Evolutionary conservation across 1,140 invertebrate genomes (phyloP), one percentile per base, ranked within the genome.

Genomic region (Drosophila aff.): DNA sequence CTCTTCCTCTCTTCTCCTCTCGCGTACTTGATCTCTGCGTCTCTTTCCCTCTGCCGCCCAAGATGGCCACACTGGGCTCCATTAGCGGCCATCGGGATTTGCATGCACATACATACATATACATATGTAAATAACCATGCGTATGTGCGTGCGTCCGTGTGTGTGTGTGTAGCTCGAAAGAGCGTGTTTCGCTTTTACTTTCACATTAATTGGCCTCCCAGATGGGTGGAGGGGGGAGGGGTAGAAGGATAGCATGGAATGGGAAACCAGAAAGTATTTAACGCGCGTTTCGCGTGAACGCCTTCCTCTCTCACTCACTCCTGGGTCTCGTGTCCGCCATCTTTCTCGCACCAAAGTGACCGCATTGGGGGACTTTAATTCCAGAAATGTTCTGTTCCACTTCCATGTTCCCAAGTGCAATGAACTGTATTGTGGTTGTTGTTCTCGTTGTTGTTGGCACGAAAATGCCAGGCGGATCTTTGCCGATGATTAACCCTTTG

Each of bases 201-300:
- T 79, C 71, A 59, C 50, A 76, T 73, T 86, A 79, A 86, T 86
- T 82, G 79, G 52, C 23, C 76, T 72, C 18, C 11, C 31, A 21
- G 18, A 41, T 4, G 2, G 8, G 8, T 18, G 31, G 0, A 2
- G 26, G 26, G n/a, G 16, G 2, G 43, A 26, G 23, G 18, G 2
- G 18, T 16, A 15, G 50, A 55, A 41, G n/a, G 50, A n/a, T 28
- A 9, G 47, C 6, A 2, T 40, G 53, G 26, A 61, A 23, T 15
- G 59, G 33, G 47, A 65, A 68, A 61, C 75, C 80, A 65, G 60
- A 81, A 78, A 79, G 68, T 82, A 76, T 85, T 85, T 79, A 85
- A 85, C 82, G 68, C 75, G 74, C 65, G 65, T 71, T 85, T 84
- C 82, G 81, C 81, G 77, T 85, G 77, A 81, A 84, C 67, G 41